Evolutionary conservation across 2,888 invertebrate species (phyloP).

Genomic region (Diaperis boleti): DNA sequence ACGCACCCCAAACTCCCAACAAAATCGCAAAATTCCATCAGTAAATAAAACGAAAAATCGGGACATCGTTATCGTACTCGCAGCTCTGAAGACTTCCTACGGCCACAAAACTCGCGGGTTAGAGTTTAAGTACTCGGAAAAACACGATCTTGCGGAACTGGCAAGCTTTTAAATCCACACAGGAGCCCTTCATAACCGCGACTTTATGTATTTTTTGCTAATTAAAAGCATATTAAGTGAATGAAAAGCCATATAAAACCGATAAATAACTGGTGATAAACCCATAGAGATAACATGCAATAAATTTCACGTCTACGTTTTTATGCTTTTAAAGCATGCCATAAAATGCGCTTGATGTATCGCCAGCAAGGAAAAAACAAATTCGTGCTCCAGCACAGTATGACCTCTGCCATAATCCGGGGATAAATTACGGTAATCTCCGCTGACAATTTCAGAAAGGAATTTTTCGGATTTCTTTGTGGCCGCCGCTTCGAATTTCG

Average conservation of each 20-base stretch:
- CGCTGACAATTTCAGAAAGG: constrained; percentile 11
- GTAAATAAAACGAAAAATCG: too few relatives aligned
- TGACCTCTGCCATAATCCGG: constrained; percentile 16
- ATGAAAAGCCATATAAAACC: constrained; percentile 16
- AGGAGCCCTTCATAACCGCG: constrained; percentile 11
- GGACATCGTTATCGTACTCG: not conserved
- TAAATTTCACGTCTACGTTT: constrained; percentile 29
- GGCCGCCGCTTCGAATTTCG: constrained; percentile 37
- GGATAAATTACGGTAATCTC: constrained; percentile 21
- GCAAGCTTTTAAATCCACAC: constrained; percentile 10
- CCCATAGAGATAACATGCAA: constrained; percentile 23
- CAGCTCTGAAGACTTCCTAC: not conserved
- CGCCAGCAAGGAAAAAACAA: constrained; percentile 15
- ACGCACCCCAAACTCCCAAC: too few relatives aligned
- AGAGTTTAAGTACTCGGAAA: not conserved
- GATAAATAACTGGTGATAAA: constrained; percentile 31
- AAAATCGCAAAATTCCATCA: too few relatives aligned
- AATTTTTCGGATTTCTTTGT: constrained; percentile 22
- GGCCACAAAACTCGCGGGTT: not conserved
- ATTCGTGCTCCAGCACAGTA: constrained; percentile 15
- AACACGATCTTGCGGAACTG: not conserved
- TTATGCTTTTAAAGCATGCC: constrained; percentile 26
- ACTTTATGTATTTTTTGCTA: constrained; percentile 16
- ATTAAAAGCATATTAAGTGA: constrained; percentile 24
- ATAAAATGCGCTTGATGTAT: constrained; percentile 35